Evolutionary conservation across 1,140 invertebrate genomes (phyloP).

Genomic region (Drosophila auraria): DNA sequence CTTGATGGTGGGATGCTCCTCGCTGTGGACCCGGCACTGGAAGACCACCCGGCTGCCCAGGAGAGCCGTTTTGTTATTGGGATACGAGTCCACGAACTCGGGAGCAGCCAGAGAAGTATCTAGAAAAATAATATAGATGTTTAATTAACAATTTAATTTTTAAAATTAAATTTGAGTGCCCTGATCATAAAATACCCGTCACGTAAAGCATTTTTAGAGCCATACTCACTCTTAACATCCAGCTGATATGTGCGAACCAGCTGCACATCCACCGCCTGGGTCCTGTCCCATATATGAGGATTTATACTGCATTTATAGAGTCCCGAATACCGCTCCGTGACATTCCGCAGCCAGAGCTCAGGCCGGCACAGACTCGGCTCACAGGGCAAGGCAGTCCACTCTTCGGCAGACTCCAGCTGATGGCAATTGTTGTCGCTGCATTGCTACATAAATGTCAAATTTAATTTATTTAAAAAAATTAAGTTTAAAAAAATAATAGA

Average conservation of each 20-base stretch:
- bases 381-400: slow-evolving; percentile 78
- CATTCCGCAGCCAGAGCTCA: slow-evolving; percentile 70
- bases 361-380: slow-evolving; percentile 71
- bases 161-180: too few species aligned
- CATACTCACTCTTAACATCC: slow-evolving; percentile 72
- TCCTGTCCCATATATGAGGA: slow-evolving; percentile 59
- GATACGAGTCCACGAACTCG: slow-evolving; percentile 76
- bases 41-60: slow-evolving; percentile 69
- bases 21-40: slow-evolving; percentile 79
- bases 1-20: slow-evolving; percentile 77
- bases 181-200: too few species aligned
- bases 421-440: slow-evolving; percentile 76
- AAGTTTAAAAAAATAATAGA: too few species aligned
- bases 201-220: background rate
- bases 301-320: slow-evolving; percentile 81
- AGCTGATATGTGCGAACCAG: slow-evolving; percentile 78
- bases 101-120: slow-evolving; percentile 70
- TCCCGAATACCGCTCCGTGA: slow-evolving; percentile 78
- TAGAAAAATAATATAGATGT: slow-evolving; percentile 9
- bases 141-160: background rate
- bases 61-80: slow-evolving; percentile 62
- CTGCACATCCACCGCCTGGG: slow-evolving; percentile 65
- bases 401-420: slow-evolving; percentile 54
- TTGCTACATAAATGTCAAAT: slow-evolving; percentile 46
- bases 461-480: background rate